A percentile compares a stretch with the other conserved stretches of the same genome.
These are phyloP conservation scores for Macaca mulatta DNA, from an alignment of 2,113 vertebrate species.

Conservation along the genomic window DNA sequence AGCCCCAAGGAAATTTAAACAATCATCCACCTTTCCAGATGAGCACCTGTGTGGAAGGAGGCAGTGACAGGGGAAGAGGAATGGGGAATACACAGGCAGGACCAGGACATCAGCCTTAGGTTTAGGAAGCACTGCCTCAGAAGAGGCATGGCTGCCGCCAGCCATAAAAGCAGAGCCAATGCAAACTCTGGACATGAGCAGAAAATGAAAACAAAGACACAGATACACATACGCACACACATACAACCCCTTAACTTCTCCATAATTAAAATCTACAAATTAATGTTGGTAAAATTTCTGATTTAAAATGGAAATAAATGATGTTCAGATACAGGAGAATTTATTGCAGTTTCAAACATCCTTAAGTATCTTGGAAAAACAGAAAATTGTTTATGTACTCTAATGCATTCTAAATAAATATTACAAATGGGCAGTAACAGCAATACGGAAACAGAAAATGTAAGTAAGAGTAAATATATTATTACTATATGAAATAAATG, in stretches of 20 bases:
- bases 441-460: background rate
- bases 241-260: background rate
- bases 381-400: background rate
- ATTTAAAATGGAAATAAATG: slow-evolving; percentile 21
- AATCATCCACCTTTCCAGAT: slow-evolving; percentile 38
- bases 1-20: slow-evolving; percentile 41
- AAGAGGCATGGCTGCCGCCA: background rate
- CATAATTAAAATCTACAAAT: background rate
- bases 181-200: background rate
- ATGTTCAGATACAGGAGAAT: background rate
- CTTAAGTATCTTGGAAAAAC: background rate
- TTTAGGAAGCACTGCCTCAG: background rate
- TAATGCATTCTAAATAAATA: background rate
- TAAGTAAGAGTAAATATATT: slow-evolving; percentile 40
- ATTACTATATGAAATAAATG: background rate
- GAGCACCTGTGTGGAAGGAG: slow-evolving; percentile 48
- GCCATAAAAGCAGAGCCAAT: background rate
- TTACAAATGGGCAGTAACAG: background rate
- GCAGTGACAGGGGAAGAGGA: slow-evolving; percentile 35
- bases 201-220: background rate
- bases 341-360: slow-evolving; percentile 13
- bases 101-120: no score
- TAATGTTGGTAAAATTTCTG: slow-evolving; percentile 1
- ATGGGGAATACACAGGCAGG: background rate
- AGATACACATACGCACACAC: background rate